Conservation (phyloP, 1,140 invertebrate species). For the Brachionus rotundiformis region DNA sequence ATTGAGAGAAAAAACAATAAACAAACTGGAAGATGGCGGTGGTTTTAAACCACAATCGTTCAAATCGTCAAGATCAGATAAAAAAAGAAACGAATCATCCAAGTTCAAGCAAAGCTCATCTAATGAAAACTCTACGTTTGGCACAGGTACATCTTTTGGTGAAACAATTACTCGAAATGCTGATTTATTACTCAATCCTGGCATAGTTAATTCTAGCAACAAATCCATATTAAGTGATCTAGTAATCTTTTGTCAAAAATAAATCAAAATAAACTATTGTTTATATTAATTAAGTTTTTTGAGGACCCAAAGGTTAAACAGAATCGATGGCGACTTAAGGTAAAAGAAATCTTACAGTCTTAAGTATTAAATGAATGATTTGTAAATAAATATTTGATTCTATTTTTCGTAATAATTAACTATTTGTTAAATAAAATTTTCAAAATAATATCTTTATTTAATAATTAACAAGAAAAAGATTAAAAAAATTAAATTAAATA, state of each 20-base stretch:
- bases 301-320: neutral
- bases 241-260: neutral
- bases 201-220: constrained; percentile 9
- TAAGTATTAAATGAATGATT: too few species aligned
- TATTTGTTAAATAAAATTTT: too few species aligned
- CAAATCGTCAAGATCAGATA: constrained; percentile 26
- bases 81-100: neutral
- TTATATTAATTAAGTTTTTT: constrained; percentile 33
- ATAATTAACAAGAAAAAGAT: too few species aligned
- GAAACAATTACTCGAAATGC: neutral
- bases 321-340: neutral
- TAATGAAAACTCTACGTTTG: neutral
- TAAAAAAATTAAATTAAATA: too few species aligned
- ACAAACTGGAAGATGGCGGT: neutral
- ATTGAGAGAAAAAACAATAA: neutral
- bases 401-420: too few species aligned
- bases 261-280: neutral
- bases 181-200: constrained; percentile 12
- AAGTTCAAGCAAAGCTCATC: neutral
- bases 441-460: too few species aligned
- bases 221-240: constrained; percentile 21
- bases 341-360: neutral
- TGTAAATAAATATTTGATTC: too few species aligned
- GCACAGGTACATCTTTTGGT: neutral
- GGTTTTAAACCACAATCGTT: constrained; percentile 25